Evolutionary conservation across 2,888 invertebrate species (phyloP), one percentile per base, ranked within the genome.

Genomic region (Ommatoiulus sabulosus): DNA sequence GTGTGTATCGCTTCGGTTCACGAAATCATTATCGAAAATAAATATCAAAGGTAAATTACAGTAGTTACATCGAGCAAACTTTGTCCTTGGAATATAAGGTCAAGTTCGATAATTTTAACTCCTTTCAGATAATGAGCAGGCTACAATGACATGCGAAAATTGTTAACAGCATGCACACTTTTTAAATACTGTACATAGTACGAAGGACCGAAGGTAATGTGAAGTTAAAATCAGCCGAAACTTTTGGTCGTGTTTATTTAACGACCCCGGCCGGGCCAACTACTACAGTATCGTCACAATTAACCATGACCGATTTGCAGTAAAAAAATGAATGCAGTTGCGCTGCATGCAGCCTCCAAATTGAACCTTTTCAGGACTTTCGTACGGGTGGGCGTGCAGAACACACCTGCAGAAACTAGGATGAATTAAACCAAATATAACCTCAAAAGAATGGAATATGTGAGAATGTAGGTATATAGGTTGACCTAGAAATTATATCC

Each of bases 31-130:
- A 57, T 57, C 57, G 17, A 12, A 12, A 57, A 57, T 17, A 17
- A 57, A 57, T 0, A 57, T 57, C 5, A 4, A n/a, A 20, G n/a
- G n/a, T 3, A 20, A 4, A 46, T 46, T 46, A 46, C 7, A 20
- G 0, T 20, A 5, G 20, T 6, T 63, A 20, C 63, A 63, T n/a
- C n/a, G 7, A 5, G 63, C 8, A 35, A 35, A 63, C 63, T 63
- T 63, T 63, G 63, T 7, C 63, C 63, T 6, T n/a, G 63, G 5
- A 63, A 63, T 63, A 63, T 63, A 63, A 63, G 63, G 63, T n/a
- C 63, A 63, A n/a, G n/a, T 63, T 63, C 63, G 63, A 63, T 63
- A 20, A 63, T 63, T 52, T 52, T 63, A 63, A 63, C 20, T 63
- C 63, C 6, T 63, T 20, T n/a, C n/a, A 63, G 63, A 63, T 63